A percentile compares a stretch with the other conserved stretches of the same genome.
Evolutionary conservation across 2,797 vertebrate genomes (phyloP).

Genomic region (Loriculus beryllinus): DNA sequence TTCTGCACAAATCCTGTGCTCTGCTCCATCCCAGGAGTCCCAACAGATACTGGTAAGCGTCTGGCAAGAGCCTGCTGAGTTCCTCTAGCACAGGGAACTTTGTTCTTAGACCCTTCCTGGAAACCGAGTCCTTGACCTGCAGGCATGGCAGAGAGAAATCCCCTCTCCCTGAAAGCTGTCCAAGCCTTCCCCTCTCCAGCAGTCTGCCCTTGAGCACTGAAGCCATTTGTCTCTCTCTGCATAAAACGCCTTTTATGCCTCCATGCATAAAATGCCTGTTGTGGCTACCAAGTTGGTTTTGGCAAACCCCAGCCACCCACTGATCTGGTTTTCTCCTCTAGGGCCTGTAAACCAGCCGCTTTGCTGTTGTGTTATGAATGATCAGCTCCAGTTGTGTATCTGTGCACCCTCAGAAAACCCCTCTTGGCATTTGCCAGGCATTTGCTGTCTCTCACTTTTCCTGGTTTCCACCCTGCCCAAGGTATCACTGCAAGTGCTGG

Average conservation of each 20-base stretch:
- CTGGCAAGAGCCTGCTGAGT: neutral
- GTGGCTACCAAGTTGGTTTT: neutral
- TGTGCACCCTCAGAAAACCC: neutral
- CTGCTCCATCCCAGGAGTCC: neutral
- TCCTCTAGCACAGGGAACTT: neutral
- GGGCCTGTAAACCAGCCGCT: neutral
- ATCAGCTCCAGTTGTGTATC: neutral
- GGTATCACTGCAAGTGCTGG: fast-evolving
- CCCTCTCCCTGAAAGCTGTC: neutral
- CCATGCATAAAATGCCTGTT: neutral
- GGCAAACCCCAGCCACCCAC: constrained; percentile 20
- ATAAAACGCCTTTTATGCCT: neutral
- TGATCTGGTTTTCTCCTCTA: neutral
- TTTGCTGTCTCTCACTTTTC: neutral
- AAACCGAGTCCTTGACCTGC: neutral
- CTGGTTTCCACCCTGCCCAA: neutral
- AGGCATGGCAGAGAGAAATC: neutral
- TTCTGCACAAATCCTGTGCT: neutral
- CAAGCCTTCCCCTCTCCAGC: neutral
- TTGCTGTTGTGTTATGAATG: neutral
- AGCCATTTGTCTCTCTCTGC: neutral
- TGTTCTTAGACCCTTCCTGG: neutral
- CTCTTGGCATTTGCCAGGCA: fast-evolving
- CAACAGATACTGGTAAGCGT: neutral
- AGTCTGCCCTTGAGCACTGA: neutral